phyloP scores from a whole-genome alignment of 2,888 invertebrate genomes.

The Enoplolaimus lenunculus region DNA sequence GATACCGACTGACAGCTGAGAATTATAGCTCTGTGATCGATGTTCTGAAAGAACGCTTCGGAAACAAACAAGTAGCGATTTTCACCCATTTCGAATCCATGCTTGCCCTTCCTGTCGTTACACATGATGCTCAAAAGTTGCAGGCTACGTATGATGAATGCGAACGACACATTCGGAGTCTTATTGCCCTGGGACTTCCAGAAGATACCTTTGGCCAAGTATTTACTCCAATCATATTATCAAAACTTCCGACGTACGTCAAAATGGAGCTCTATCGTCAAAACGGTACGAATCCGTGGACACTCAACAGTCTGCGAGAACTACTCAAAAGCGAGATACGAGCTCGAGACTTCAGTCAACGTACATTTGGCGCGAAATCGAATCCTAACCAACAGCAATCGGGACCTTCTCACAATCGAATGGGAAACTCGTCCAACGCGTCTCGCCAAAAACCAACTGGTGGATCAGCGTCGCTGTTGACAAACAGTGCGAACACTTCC shows the following conservation, averaged over 20 bases:
- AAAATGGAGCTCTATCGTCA: not conserved
- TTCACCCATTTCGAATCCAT: not conserved
- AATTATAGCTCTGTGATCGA: slow-evolving; percentile 10
- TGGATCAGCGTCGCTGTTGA: too few species aligned
- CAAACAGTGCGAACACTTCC: not conserved
- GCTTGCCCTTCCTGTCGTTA: not conserved
- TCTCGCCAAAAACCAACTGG: too few species aligned
- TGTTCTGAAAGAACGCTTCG: not conserved
- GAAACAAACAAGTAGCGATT: slow-evolving; percentile 1
- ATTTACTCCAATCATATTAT: slow-evolving; percentile 5
- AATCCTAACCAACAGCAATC: not conserved
- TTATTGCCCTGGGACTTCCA: not conserved
- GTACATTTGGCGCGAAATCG: not conserved
- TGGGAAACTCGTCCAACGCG: too few species aligned
- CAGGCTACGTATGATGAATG: slow-evolving; percentile 14
- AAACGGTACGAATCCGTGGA: not conserved
- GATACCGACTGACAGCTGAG: not conserved
- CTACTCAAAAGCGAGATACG: not conserved
- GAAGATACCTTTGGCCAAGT: slow-evolving; percentile 11
- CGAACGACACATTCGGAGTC: slow-evolving; percentile 14
- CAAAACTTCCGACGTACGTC: not conserved
- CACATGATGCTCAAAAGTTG: not conserved
- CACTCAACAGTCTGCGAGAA: not conserved
- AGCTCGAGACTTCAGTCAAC: not conserved
- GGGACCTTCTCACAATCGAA: too few species aligned